Base-by-base conservation (phyloP, 2,888 invertebrate genomes). In the Hirtodrosophila histrioides region DNA sequence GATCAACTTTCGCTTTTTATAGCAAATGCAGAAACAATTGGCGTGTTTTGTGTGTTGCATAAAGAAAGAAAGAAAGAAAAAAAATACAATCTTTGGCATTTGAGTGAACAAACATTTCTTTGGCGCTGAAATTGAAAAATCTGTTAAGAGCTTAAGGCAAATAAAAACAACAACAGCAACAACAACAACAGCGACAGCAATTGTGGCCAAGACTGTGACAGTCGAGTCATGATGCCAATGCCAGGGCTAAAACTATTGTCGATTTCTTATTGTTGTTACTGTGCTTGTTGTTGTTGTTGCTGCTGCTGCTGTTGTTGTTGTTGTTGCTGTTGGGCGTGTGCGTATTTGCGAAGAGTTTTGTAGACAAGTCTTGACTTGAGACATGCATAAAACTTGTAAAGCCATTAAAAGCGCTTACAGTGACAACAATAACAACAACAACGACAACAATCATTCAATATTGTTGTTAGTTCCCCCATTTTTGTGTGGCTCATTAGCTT, bases 91-190 rank as follows among this genome's bases (percentile, higher is more conserved):
- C 68, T 77, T 65, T 69, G 72, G 63, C 75, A 63, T 68, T 71
- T 60, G 54, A 61, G 49, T 63, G 72, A 58, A 48, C 61, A 66
- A 76, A 72, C 63, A 75, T 80, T 85, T 78, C 69, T 71, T 54
- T 67, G 62, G 69, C 66, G 48, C 70, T 69, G 67, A 64, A 67
- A 72, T 69, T 72, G 58, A 70, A 80, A 82, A 75, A 88, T 82
- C 84, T 86, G 78, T 80, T 83, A 83, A 88, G 63, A 76, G 87
- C 83, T 79, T 73, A 66, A 68, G 80, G 82, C 82, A 60, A 63
- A 44, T 17, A 48, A 29, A 53, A 61, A 46, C 55, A 75, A 60
- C 57, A 64, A 41, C 56, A 65, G 7, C 31, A 53, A 3, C 57
- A 67, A n/a, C 51, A 51, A 39, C 39, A 51, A 17, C 44, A 50